Base-by-base conservation (phyloP, 2,797 vertebrate species). In the Enteromius unitaeniatus region DNA sequence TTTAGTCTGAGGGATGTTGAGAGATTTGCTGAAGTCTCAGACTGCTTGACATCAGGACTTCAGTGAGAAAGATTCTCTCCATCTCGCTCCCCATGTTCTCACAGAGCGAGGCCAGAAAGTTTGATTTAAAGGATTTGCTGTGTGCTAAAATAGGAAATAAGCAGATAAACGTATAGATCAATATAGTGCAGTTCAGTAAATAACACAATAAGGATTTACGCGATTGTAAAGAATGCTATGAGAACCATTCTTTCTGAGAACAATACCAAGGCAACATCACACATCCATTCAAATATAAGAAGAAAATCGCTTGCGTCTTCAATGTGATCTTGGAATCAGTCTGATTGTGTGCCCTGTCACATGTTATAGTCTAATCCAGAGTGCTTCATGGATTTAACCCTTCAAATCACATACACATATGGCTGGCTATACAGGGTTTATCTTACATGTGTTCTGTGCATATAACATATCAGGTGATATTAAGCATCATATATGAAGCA, bases 11-110 rank as follows among this genome's bases (percentile, higher is more conserved):
- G 79, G 73, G 79, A 78, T 82, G 79, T 72, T 82, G 34, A 78
- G 67, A 82, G 84, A 82, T 85, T 85, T 78, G 74, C 67, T 85
- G 74, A 78, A 82, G 83, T 75, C 69, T 75, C 58, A 31, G 73
- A 81, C 49, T 81, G 79, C 37, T 73, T 81, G 40, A 31, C 11
- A 73, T 62, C 53, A 72, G 53, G 79, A 72, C 79, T 62, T 81
- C 40, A 15, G 53, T 81, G 53, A 10, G 67, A 80, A 26, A 55
- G 78, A 55, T 10, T 45, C 75, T 42, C 37, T 79, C 28, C 31
- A 68, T 79, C 49, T 69, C 78, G 14, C 34, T 69, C 11, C 31
- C 37, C 45, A 64, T 72, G 74, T 31, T 77, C 60, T 80, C 45
- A 64, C 21, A 67, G 68, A 73, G 45, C 79, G 21, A 84, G 67